These are phyloP conservation scores for Microchrysa polita DNA, from an alignment of 2,888 invertebrate genomes.

Conservation along the genomic window DNA sequence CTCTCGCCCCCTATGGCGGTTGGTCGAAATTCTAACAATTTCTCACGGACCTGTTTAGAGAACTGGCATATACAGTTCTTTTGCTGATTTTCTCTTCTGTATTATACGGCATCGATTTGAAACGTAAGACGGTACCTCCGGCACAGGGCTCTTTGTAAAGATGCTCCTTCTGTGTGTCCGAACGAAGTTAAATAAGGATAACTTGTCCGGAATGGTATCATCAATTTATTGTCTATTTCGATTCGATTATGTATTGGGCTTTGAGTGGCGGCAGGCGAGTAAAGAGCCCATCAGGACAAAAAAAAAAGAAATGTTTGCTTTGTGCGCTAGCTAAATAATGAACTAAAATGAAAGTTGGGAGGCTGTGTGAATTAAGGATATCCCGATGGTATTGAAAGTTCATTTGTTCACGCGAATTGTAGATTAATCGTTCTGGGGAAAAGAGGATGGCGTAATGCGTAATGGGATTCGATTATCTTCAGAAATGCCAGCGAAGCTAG, in stretches of 20 bases:
- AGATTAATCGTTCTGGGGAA: too few species aligned
- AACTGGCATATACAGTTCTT: not conserved
- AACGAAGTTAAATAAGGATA: constrained; percentile 18
- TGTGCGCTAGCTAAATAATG: constrained; percentile 9
- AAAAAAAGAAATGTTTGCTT: constrained; percentile 13
- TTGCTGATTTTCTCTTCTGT: not conserved
- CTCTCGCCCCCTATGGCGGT: not conserved
- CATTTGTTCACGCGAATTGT: too few species aligned
- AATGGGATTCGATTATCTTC: too few species aligned
- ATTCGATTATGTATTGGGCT: constrained; percentile 28
- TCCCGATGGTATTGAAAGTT: too few species aligned
- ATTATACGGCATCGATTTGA: too few species aligned
- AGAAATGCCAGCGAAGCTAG: too few species aligned
- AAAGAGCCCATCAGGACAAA: too few species aligned
- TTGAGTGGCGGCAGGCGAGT: not conserved
- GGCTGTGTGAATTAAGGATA: too few species aligned
- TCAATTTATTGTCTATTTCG: constrained; percentile 35
- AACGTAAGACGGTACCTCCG: not conserved
- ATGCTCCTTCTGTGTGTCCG: not conserved
- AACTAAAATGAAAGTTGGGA: not conserved
- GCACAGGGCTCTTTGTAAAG: not conserved
- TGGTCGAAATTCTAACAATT: not conserved
- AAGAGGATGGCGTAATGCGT: too few species aligned
- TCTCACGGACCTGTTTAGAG: constrained; percentile 17
- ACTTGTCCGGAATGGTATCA: constrained; percentile 27